Percentiles rank a stretch among this genome's conserved stretches.
These are phyloP conservation scores for Cataglyphis albicans DNA, from an alignment of 2,888 invertebrate species.

Conservation along the genomic window DNA sequence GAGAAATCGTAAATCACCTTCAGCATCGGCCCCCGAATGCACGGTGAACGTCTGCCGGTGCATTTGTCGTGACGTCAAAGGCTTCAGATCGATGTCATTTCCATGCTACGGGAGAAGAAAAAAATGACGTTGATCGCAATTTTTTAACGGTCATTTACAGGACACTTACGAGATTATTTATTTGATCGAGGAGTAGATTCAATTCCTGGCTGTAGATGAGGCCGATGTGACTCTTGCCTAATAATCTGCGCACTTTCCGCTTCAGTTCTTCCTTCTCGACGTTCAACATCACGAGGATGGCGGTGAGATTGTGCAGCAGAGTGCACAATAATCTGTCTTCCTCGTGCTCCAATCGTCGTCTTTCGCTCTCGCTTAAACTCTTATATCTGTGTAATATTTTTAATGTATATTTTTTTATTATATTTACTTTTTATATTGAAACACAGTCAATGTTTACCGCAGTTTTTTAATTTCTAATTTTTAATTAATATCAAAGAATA, in stretches of 20 bases:
- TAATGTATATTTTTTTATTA: neutral
- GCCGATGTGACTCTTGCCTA: constrained; percentile 99
- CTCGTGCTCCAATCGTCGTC: constrained; percentile 98
- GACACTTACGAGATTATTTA: constrained; percentile 94
- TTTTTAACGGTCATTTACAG: neutral
- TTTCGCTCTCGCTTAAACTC: constrained; percentile 95
- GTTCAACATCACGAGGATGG: constrained; percentile 97
- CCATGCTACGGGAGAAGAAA: constrained; percentile 91
- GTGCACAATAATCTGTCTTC: constrained; percentile 98
- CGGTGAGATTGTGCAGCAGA: constrained; percentile 98
- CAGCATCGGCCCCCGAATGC: constrained; percentile 97
- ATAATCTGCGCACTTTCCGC: constrained; percentile 94
- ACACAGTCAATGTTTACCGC: neutral
- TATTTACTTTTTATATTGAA: neutral
- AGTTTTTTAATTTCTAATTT: neutral
- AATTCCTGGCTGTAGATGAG: constrained; percentile 99
- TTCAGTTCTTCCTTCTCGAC: constrained; percentile 94
- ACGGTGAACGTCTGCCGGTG: constrained; percentile 99
- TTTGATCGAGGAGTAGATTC: constrained; percentile 97
- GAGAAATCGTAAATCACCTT: constrained; percentile 95
- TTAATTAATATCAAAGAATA: neutral
- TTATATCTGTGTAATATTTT: constrained; percentile 89
- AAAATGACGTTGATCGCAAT: neutral
- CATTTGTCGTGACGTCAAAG: constrained; percentile 96
- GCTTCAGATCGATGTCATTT: constrained; percentile 98